These are phyloP conservation scores for Otus sunia DNA, from an alignment of 2,113 vertebrate species.

Conservation along the genomic window DNA sequence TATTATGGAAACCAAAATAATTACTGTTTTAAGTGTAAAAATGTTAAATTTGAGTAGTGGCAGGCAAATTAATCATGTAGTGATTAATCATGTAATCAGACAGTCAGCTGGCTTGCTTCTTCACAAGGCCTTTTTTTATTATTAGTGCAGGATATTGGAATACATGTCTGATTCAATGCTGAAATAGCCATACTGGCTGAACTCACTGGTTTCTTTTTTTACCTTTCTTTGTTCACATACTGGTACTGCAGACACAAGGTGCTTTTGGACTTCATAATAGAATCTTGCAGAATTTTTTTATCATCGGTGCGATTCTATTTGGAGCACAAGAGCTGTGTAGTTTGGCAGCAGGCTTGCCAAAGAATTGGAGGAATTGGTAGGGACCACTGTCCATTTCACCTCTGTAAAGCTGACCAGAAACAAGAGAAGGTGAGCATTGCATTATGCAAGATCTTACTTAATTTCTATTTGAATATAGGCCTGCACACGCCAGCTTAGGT, in stretches of 20 bases:
- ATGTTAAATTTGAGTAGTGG: neutral
- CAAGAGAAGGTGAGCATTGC: neutral
- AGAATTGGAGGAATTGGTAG: neutral
- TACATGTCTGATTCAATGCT: neutral
- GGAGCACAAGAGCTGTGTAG: neutral
- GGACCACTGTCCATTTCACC: rapidly evolving
- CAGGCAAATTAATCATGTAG: neutral
- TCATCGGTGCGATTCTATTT: rapidly evolving
- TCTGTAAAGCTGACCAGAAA: neutral
- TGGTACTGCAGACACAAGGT: neutral
- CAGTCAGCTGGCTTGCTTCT: neutral
- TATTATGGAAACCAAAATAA: neutral
- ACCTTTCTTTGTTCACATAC: neutral
- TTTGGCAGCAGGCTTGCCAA: neutral
- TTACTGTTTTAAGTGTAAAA: conserved; percentile 16
- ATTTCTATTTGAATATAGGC: neutral
- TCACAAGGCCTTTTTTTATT: neutral
- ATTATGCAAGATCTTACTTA: neutral
- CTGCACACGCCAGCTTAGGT: neutral
- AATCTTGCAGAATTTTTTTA: rapidly evolving
- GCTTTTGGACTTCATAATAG: neutral
- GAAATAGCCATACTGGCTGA: neutral
- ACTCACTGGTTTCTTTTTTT: neutral
- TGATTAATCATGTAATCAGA: neutral
- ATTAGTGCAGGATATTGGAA: neutral